Evolutionary conservation across 53 echinoderm and acorn worm genomes (phyloP), one percentile per base, ranked within the genome.

Genomic region (Paracentrotus lividus): DNA sequence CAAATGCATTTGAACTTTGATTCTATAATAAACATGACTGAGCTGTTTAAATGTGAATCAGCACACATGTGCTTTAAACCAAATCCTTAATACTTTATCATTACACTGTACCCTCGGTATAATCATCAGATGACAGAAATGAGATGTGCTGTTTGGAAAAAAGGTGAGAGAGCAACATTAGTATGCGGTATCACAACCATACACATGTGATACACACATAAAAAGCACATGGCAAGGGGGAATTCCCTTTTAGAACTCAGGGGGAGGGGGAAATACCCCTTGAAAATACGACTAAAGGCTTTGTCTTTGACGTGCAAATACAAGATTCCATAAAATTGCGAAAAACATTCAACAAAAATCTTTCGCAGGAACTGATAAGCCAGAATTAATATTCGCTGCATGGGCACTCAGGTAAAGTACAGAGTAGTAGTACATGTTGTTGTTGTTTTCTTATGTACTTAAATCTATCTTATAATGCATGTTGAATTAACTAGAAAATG

Each of bases 141-240:
- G 94, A 86, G 94, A 65, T 84, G 94, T 67, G 90, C 95, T 95
- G 95, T 95, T 95, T 90, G 93, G 93, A 86, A 93, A 67, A 90
- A 93, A 95, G 86, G 93, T 95, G 84, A 93, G 93, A 95, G 81
- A 93, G 93, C 67, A 84, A 65, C 47, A 94, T 94, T 94, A 94
- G 94, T 94, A 94, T 86, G 87, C 85, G 64, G 81, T 53, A 72
- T 67, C 91, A 90, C 69, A 81, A 89, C 64, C 26, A 65, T 59
- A 81, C 7, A n/a, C 47, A 81, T 81, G 81, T 81, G 81, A 81
- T 81, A 81, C 81, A 81, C 81, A 81, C 81, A 81, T 81, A n/a
- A 44, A n/a, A 81, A 4, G 42, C 36, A 6, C 40, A 20, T 18
- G 72, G 36, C 38, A 72, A 1, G 72, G 72, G 66, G 8, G 38